Conservation (phyloP, 2,888 invertebrate species). For the Sericinus montela region DNA sequence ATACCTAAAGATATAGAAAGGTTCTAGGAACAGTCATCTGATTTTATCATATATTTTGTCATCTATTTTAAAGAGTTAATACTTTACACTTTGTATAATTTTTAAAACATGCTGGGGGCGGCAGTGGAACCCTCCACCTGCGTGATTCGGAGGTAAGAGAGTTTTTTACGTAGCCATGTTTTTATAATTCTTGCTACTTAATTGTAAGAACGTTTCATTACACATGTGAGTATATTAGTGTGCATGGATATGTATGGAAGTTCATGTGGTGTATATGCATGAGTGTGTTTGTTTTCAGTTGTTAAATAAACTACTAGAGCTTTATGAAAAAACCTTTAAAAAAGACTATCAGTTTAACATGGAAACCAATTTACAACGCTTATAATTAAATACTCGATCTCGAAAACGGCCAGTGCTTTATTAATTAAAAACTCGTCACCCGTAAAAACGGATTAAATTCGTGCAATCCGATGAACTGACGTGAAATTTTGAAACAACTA, state of each 20-base stretch:
- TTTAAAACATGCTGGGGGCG: too few relatives aligned
- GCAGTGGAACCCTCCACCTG: too few relatives aligned
- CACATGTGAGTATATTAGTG: too few relatives aligned
- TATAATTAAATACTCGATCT: slow-evolving; percentile 14
- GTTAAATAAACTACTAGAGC: not conserved
- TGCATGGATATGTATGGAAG: not conserved
- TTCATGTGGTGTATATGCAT: not conserved
- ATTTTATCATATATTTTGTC: too few relatives aligned
- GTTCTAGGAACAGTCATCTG: too few relatives aligned
- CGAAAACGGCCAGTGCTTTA: slow-evolving; percentile 15
- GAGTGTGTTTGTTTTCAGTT: not conserved
- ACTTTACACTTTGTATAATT: too few relatives aligned
- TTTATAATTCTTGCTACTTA: too few relatives aligned
- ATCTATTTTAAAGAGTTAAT: too few relatives aligned
- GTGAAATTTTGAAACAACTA: slow-evolving; percentile 33
- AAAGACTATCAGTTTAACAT: slow-evolving; percentile 6
- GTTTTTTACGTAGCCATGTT: too few relatives aligned
- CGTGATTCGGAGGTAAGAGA: too few relatives aligned
- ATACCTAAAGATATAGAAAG: too few relatives aligned
- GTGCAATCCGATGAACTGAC: slow-evolving; percentile 25
- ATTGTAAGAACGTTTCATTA: too few relatives aligned
- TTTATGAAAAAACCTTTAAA: not conserved
- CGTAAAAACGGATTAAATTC: slow-evolving; percentile 34
- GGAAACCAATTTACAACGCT: slow-evolving; percentile 11
- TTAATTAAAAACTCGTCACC: slow-evolving; percentile 30